A percentile compares a stretch with the other conserved stretches of the same genome.
These are phyloP conservation scores for Liasis olivaceus DNA, from an alignment of 2,797 vertebrate genomes.

Conservation along the genomic window DNA sequence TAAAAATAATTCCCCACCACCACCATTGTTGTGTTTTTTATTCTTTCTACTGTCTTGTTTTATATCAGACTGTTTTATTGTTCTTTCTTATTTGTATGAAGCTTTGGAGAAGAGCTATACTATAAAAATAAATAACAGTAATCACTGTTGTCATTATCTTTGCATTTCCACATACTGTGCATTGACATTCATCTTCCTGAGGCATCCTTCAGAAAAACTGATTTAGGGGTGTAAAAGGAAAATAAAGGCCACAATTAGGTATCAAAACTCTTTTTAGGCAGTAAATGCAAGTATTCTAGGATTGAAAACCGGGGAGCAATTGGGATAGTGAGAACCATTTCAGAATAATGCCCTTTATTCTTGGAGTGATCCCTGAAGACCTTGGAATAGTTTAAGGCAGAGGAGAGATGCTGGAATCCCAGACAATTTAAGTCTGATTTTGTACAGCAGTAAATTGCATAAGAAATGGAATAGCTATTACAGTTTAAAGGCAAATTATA, in stretches of 20 bases:
- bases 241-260: not conserved
- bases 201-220: not conserved
- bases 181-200: not conserved
- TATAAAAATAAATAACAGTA: not conserved
- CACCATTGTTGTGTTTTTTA: not conserved
- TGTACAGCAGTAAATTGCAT: constrained; percentile 51
- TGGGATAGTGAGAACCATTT: not conserved
- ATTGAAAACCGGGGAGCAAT: not conserved
- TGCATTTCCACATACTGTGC: not conserved
- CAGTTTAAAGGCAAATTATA: constrained; percentile 70
- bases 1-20: not conserved
- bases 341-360: not conserved
- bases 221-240: not conserved
- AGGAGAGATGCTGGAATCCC: constrained; percentile 18
- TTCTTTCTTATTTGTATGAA: not conserved
- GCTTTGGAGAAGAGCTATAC: not conserved
- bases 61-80: not conserved
- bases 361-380: not conserved
- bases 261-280: not conserved
- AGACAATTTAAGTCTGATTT: constrained; percentile 47
- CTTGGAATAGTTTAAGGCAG: not conserved
- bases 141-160: not conserved
- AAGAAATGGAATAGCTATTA: constrained; percentile 50
- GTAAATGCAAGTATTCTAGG: not conserved
- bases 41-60: not conserved